phyloP scores from a whole-genome alignment of 2,888 invertebrate genomes.

The Cyclophora albipunctata region DNA sequence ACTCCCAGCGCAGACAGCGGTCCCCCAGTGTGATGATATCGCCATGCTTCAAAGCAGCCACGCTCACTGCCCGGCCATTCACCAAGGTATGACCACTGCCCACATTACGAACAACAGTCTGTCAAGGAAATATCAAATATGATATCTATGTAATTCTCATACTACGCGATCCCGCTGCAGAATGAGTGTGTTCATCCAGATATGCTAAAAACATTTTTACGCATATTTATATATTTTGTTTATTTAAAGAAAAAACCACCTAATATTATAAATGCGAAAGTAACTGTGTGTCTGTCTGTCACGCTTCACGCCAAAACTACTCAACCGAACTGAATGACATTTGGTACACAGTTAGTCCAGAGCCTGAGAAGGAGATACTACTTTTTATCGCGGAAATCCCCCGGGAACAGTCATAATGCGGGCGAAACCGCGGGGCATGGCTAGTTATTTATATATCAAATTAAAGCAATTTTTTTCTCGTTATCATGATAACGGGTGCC shows the following conservation, averaged over 20 bases:
- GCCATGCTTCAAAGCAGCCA: conserved; percentile 54
- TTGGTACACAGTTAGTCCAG: too few species aligned
- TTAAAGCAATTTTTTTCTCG: neutral
- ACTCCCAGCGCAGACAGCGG: conserved; percentile 61
- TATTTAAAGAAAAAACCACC: neutral
- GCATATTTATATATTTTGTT: too few species aligned
- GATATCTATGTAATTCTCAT: neutral
- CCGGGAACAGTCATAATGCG: neutral
- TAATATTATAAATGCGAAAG: too few species aligned
- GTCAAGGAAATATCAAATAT: conserved; percentile 2
- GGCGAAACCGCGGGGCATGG: too few species aligned
- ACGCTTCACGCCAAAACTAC: too few species aligned
- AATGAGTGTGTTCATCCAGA: neutral
- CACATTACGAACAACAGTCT: conserved; percentile 65
- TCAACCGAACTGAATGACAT: too few species aligned
- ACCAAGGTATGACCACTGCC: conserved; percentile 53
- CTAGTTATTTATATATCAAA: neutral
- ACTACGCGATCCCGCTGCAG: neutral
- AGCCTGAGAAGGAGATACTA: too few species aligned
- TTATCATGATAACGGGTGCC: neutral
- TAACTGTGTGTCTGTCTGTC: too few species aligned
- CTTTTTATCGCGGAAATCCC: neutral
- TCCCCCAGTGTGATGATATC: conserved; percentile 56
- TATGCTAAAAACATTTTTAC: too few species aligned
- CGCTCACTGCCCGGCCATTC: conserved; percentile 53